These are phyloP conservation scores for Drosophila trichaetosa DNA, from an alignment of 2,888 invertebrate genomes.

Conservation along the genomic window DNA sequence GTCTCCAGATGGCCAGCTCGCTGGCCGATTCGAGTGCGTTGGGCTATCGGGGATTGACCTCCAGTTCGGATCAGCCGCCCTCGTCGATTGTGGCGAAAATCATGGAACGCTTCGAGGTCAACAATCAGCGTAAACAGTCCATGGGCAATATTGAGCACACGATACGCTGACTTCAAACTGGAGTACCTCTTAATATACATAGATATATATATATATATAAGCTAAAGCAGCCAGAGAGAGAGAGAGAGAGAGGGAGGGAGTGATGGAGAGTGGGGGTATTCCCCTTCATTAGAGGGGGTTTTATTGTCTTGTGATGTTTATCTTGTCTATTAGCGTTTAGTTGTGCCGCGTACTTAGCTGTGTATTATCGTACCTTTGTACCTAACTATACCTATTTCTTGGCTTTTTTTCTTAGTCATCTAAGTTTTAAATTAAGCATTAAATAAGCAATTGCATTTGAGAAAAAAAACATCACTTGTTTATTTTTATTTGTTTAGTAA, in stretches of 20 bases:
- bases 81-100: constrained; percentile 93
- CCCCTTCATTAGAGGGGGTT: constrained; percentile 9
- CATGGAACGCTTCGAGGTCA: constrained; percentile 89
- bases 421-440: constrained; percentile 30
- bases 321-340: constrained; percentile 76
- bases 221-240: constrained; percentile 16
- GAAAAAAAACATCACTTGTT: not conserved
- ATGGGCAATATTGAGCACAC: constrained; percentile 82
- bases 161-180: constrained; percentile 38
- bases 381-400: constrained; percentile 8
- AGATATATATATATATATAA: not conserved
- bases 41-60: constrained; percentile 91
- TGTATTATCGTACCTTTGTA: constrained; percentile 52
- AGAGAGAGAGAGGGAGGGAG: constrained; percentile 2
- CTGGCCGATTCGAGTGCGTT: constrained; percentile 91
- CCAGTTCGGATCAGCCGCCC: constrained; percentile 91
- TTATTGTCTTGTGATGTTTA: constrained; percentile 61
- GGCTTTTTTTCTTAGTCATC: constrained; percentile 14
- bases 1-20: constrained; percentile 90
- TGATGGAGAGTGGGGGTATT: constrained; percentile 4
- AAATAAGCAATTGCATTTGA: constrained; percentile 27
- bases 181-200: not conserved
- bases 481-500: not conserved
- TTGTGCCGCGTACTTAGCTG: constrained; percentile 74
- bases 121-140: constrained; percentile 86